Base-by-base conservation (phyloP, 2,113 vertebrate species). In the Smithornis capensis region DNA sequence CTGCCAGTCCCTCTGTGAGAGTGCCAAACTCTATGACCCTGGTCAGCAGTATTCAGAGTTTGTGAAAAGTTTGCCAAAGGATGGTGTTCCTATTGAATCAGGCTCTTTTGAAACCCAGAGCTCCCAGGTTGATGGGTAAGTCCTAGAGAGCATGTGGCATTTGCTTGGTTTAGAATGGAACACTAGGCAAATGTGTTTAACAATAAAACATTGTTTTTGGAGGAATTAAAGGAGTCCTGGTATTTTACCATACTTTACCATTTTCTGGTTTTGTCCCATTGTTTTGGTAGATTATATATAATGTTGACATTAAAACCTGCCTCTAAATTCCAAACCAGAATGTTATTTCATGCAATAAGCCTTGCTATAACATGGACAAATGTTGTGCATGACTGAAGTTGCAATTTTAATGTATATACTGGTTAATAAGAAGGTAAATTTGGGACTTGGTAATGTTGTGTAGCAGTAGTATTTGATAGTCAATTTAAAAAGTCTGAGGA, bases 31-130 rank as follows among this genome's bases (percentile, higher is more conserved):
- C 78, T 99, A 99, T 83, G 99, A 99, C 79, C 99, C 99, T 11
- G 99, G 99, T 50, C 98, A 99, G 83, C 98, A 98, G 89, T 99
- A 99, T 95, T 98, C 98, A 19, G 98, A 99, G 45, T 99, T 99
- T 84, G 98, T 99, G 94, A 98, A 98, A 97, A 98, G 96, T 90
- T 96, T 99, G 63, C 97, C 98, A 25, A 98, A 98, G 25, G 98
- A 99, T 76, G 97, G 96, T 69, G 79, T 97, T 94, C 93, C 93
- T 17, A 85, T 97, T 67, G 98, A 98, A 89, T 97, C 98, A 6
- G 97, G 97, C 88, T 98, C 97, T 14, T 98, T 98, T 83, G 98
- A 99, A 85, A 96, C 94, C 10, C 82, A 96, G 28, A 94, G 50
- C 67, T 96, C 96, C 24, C 98, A 98, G 42, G 97, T 97, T 95